These are phyloP conservation scores for Cuniculus paca DNA, from an alignment of 2,797 vertebrate species.

Conservation along the genomic window DNA sequence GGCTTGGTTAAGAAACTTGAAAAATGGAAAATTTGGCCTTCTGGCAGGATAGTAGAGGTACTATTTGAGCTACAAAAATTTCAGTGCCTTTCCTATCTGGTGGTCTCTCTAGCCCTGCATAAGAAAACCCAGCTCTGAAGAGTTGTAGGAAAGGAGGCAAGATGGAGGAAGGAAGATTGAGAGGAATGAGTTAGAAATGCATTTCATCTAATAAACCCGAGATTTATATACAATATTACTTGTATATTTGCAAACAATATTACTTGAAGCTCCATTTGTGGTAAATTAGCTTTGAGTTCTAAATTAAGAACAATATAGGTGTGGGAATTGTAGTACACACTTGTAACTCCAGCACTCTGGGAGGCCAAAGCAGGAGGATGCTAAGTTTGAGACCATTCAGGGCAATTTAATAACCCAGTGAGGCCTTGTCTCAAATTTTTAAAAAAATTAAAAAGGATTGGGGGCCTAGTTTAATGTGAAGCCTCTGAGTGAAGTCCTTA, in stretches of 20 bases:
- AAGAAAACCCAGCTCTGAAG: background rate
- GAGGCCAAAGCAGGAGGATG: background rate
- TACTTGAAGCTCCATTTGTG: background rate
- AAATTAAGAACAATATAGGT: background rate
- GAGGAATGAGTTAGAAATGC: background rate
- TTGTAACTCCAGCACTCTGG: background rate
- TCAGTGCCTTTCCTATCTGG: background rate
- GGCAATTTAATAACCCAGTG: background rate
- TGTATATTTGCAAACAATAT: background rate
- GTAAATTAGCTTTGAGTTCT: background rate
- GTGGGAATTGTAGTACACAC: background rate
- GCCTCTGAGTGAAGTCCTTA: background rate
- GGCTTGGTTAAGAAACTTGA: background rate
- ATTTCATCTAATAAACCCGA: background rate
- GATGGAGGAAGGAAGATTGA: background rate
- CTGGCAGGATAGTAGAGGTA: background rate
- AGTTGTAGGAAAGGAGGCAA: background rate
- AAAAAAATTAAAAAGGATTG: background rate
- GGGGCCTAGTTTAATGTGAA: background rate
- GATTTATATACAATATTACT: background rate
- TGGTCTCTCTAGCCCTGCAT: background rate
- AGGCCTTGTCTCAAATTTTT: background rate
- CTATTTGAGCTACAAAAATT: background rate
- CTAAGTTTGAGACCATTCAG: background rate
- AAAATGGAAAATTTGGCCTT: background rate